These are phyloP conservation scores for Euzophera pinguis DNA, from an alignment of 2,888 invertebrate species.

Conservation along the genomic window DNA sequence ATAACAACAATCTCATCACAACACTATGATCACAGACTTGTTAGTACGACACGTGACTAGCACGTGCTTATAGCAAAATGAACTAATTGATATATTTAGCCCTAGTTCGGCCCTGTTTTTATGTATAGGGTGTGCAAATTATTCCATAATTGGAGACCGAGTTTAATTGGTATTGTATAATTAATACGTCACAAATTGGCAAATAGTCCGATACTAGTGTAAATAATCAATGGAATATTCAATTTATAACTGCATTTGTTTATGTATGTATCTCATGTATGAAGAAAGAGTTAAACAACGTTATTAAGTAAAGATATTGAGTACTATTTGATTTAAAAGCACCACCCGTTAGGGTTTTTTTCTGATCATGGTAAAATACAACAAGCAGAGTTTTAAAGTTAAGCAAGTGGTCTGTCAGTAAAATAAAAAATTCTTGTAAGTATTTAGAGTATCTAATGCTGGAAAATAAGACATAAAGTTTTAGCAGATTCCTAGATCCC, in stretches of 20 bases:
- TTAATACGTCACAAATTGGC: constrained; percentile 9
- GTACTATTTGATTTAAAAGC: no score
- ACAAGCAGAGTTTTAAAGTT: no score
- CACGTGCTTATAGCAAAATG: constrained; percentile 49
- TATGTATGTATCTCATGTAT: no score
- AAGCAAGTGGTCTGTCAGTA: no score
- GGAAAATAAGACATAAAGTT: no score
- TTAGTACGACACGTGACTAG: constrained; percentile 55
- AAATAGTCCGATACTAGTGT: not conserved
- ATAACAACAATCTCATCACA: constrained; percentile 37
- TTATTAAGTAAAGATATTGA: no score
- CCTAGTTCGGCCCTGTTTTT: constrained; percentile 4
- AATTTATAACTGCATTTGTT: not conserved
- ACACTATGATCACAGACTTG: constrained; percentile 43
- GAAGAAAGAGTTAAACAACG: no score
- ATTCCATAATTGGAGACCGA: constrained; percentile 8
- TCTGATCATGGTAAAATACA: no score
- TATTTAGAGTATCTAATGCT: no score
- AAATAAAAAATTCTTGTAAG: no score
- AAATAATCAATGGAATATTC: not conserved
- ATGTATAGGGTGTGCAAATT: constrained; percentile 7
- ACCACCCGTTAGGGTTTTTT: no score
- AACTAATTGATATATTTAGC: constrained; percentile 51
- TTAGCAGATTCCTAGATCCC: no score
- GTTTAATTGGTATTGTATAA: constrained; percentile 11